Percentiles rank a stretch among this genome's conserved stretches.
These are phyloP conservation scores for Leptopilina clavipes DNA, from an alignment of 1,140 invertebrate species.

Conservation along the genomic window DNA sequence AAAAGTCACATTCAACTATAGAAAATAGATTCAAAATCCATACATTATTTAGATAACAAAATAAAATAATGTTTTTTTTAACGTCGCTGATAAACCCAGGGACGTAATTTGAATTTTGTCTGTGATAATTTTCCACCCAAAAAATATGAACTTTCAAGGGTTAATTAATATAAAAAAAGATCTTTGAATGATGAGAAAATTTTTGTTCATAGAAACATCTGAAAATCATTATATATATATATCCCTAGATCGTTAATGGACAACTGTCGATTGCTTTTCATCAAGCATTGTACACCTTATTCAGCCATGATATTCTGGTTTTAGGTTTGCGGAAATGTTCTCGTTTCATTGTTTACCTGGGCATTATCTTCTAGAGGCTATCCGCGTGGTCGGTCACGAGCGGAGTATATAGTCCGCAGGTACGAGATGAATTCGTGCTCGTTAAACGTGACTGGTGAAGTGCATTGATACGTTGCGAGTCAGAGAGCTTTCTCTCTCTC, in stretches of 20 bases:
- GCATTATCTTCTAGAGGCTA: neutral
- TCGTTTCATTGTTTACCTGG: constrained; percentile 7
- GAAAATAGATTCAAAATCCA: too few species aligned
- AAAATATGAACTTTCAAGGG: too few species aligned
- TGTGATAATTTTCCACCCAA: too few species aligned
- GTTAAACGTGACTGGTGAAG: constrained; percentile 29
- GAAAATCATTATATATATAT: too few species aligned
- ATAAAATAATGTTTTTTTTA: too few species aligned
- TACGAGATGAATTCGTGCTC: constrained; percentile 16
- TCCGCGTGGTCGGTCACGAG: constrained; percentile 7
- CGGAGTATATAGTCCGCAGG: neutral
- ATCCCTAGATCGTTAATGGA: constrained; percentile 31
- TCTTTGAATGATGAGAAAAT: too few species aligned
- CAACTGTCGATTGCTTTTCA: constrained; percentile 45
- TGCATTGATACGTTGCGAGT: constrained; percentile 26
- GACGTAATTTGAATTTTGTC: too few species aligned
- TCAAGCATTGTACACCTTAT: neutral
- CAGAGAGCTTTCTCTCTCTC: neutral
- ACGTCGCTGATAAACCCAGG: too few species aligned
- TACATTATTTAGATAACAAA: too few species aligned
- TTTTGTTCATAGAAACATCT: too few species aligned
- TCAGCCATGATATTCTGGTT: neutral
- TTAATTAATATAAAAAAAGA: too few species aligned
- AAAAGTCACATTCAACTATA: too few species aligned
- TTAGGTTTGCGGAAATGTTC: constrained; percentile 8